phyloP scores from a whole-genome alignment of 2,113 vertebrate genomes.

The Chroicocephalus ridibundus region DNA sequence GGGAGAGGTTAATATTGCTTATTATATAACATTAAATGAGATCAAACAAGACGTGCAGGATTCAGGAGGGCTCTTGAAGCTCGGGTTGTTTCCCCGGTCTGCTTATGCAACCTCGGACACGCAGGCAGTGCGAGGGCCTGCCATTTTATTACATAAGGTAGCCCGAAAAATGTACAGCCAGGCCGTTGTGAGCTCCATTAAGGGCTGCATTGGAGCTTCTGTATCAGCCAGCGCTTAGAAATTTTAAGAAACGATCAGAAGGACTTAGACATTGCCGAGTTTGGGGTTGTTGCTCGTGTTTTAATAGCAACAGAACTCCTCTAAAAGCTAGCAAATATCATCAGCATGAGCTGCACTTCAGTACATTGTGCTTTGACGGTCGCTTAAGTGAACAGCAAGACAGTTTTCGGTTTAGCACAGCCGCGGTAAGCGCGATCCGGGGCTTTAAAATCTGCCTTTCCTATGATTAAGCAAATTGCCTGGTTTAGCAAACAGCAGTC shows the following conservation, averaged over 20 bases:
- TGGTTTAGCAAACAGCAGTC: neutral
- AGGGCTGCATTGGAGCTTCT: neutral
- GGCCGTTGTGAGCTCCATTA: slow-evolving; percentile 3
- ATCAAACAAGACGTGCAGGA: slow-evolving; percentile 4
- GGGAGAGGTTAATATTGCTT: neutral
- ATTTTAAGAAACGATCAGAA: neutral
- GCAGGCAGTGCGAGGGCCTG: slow-evolving; percentile 1
- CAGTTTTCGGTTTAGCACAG: neutral
- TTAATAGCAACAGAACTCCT: neutral
- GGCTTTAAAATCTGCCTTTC: slow-evolving; percentile 7
- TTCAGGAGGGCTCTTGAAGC: slow-evolving; percentile 18
- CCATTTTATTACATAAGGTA: slow-evolving; percentile 47
- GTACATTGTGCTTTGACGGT: neutral
- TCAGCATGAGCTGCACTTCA: neutral
- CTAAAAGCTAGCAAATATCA: neutral
- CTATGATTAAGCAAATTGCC: neutral
- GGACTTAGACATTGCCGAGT: neutral
- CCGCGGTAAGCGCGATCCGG: neutral
- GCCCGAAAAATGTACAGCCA: slow-evolving; percentile 16
- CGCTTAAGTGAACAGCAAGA: neutral
- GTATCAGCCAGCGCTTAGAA: neutral
- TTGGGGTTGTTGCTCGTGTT: neutral
- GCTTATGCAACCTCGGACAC: slow-evolving; percentile 39
- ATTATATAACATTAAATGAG: slow-evolving; percentile 17
- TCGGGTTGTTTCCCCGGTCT: slow-evolving; percentile 1